Conservation (phyloP, 2,888 invertebrate species). For the Tenthredo distinguenda region DNA sequence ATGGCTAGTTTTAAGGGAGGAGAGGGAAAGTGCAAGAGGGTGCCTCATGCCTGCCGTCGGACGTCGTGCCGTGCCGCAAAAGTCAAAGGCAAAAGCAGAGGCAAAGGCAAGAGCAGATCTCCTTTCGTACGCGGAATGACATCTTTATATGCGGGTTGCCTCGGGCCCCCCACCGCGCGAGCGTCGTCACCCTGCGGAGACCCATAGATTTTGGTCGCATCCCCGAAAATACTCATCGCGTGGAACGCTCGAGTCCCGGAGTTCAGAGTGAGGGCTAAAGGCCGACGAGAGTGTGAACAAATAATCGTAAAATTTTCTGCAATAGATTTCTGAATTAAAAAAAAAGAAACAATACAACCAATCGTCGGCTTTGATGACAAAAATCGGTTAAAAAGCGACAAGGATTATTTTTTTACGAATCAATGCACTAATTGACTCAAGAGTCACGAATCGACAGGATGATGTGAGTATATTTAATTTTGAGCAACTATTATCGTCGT, state of each 20-base stretch:
- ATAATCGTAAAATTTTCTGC: background rate
- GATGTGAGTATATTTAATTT: background rate
- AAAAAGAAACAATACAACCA: background rate
- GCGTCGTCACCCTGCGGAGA: constrained; percentile 75
- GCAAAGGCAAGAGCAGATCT: constrained; percentile 61
- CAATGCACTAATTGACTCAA: background rate
- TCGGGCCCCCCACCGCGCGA: constrained; percentile 71
- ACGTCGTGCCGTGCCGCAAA: constrained; percentile 43
- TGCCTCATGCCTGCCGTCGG: constrained; percentile 31
- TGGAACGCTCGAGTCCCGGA: constrained; percentile 33
- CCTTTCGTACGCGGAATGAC: constrained; percentile 68
- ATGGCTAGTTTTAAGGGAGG: background rate
- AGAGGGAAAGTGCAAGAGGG: background rate
- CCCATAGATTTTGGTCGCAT: constrained; percentile 71
- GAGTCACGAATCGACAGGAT: background rate
- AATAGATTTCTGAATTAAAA: background rate
- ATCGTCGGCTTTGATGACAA: background rate
- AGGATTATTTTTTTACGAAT: background rate
- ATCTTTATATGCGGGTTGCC: constrained; percentile 69
- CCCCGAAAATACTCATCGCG: constrained; percentile 53
- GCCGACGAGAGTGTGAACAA: background rate
- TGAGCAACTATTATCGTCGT: background rate
- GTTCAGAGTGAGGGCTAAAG: background rate
- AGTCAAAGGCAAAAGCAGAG: constrained; percentile 13
- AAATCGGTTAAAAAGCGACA: background rate